phyloP scores from a whole-genome alignment of 2,797 vertebrate species.

The Oreonectes daqikongensis region DNA sequence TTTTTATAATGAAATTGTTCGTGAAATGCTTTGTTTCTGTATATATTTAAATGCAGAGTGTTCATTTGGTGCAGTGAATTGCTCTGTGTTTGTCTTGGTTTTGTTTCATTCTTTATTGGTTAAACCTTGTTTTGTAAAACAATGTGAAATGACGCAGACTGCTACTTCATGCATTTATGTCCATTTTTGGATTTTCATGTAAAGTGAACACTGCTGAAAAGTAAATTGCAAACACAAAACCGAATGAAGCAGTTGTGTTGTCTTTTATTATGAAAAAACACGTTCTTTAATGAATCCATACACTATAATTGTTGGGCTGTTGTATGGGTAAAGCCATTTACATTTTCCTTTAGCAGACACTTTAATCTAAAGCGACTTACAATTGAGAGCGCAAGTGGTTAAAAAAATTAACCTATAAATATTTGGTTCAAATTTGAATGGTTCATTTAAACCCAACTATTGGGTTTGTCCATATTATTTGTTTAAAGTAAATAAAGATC shows the following conservation, averaged over 20 bases:
- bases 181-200: neutral
- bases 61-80: neutral
- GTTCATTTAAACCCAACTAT: too few species aligned
- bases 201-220: neutral
- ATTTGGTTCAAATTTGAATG: too few species aligned
- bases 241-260: neutral
- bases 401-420: too few species aligned
- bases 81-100: neutral
- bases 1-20: conserved; percentile 3
- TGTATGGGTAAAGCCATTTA: too few species aligned
- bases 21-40: neutral
- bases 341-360: too few species aligned
- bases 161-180: neutral
- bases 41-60: neutral
- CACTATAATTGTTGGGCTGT: too few species aligned
- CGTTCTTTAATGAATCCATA: too few species aligned
- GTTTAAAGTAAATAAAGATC: too few species aligned
- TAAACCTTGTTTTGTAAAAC: neutral
- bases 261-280: neutral
- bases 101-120: neutral
- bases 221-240: neutral
- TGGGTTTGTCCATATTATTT: too few species aligned
- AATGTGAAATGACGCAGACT: neutral
- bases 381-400: too few species aligned
- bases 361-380: too few species aligned